Conservation (phyloP, 1,140 invertebrate species). For the Diploscapter pachys region DNA sequence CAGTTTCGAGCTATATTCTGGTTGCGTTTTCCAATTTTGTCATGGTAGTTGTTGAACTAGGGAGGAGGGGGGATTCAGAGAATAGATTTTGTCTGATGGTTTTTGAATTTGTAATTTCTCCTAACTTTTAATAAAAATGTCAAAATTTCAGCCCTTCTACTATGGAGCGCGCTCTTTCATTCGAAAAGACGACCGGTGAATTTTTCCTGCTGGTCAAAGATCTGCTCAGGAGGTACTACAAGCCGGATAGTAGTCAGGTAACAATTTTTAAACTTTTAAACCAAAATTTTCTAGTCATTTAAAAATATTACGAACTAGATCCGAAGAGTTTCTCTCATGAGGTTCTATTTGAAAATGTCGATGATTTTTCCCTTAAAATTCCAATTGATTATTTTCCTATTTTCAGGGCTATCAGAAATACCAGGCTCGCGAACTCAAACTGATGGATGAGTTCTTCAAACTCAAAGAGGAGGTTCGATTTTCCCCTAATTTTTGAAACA, state of each 20-base stretch:
- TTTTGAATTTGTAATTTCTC: no score
- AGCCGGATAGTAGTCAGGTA: slow-evolving; percentile 35
- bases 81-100: no score
- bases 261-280: background rate
- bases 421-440: slow-evolving; percentile 59
- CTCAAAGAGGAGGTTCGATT: slow-evolving; percentile 27
- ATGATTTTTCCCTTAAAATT: no score
- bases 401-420: slow-evolving; percentile 60
- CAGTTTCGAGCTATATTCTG: no score
- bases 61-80: no score
- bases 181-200: slow-evolving; percentile 87
- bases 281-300: background rate
- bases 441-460: slow-evolving; percentile 59
- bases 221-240: slow-evolving; percentile 67
- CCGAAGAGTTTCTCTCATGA: no score
- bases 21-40: no score
- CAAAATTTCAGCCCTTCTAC: slow-evolving; percentile 67
- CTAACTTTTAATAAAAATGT: no score
- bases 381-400: background rate
- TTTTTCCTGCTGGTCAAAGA: slow-evolving; percentile 93
- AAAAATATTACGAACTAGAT: no score
- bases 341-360: no score
- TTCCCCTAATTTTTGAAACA: no score
- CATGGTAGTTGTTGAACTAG: no score
- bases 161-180: slow-evolving; percentile 88